Base-by-base conservation (phyloP, 1,140 invertebrate genomes). In the Listronotus bonariensis region DNA sequence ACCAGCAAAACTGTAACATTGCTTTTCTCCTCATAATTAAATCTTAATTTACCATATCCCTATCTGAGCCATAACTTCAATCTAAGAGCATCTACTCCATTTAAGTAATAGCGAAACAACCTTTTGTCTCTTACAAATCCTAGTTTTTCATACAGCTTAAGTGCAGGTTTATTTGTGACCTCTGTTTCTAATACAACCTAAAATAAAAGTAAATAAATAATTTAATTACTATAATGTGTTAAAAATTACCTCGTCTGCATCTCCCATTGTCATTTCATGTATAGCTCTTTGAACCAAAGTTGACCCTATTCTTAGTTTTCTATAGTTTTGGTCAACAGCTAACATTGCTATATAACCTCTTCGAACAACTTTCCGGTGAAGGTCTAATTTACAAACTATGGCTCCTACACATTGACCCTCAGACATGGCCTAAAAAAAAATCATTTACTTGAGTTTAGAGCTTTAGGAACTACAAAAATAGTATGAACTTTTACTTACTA, bases 291-390 rank as follows among this genome's bases (percentile, higher is more conserved):
- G 85, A 12, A 91, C 89, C 61, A 91, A 79, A 68, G 86, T 88
- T 38, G 89, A 91, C 48, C 89, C 89, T 74, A 99, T 98, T 82
- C 93, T 94, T 73, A 87, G 88, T 81, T 98, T 95, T 72, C 97
- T 87, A 81, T 95, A 97, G 74, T 95, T 91, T 77, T 96, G 88
- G 82, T 98, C 95, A 7, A 99, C 96, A 40, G 97, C 97, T 74
- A 99, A 82, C 97, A 99, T 99, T 17, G 97, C 97, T 76, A 99
- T 99, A 77, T 99, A 99, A 45, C 97, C 97, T 78, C 96, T 86
- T 75, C 91, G 91, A 70, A 92, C 89, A 70, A 92, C 87, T 86
- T 95, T 95, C 70, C 93, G 89, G 82, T 98, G 95, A 76, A 95
- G 86, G 82, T 98, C 96, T 78, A 98, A 83, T 82, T 99, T 99